A percentile compares a stretch with the other conserved stretches of the same genome.
These are phyloP conservation scores for Adineta ricciae DNA, from an alignment of 2,888 invertebrate species.

Conservation along the genomic window DNA sequence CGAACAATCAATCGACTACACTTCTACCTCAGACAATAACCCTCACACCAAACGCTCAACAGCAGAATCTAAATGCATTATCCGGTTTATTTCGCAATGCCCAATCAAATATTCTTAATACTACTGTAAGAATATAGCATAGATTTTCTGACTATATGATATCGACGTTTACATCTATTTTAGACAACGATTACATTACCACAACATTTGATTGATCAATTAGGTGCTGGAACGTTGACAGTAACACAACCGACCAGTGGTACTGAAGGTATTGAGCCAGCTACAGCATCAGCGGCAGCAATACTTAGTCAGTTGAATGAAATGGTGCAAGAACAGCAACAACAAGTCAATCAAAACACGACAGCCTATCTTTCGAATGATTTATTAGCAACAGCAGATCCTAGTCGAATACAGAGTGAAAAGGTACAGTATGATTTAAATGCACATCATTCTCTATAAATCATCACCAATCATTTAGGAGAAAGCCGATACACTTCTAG, in stretches of 20 bases:
- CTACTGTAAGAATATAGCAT: background rate
- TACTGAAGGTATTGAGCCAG: background rate
- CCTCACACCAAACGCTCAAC: background rate
- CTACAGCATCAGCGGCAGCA: background rate
- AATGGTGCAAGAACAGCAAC: background rate
- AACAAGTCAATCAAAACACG: background rate
- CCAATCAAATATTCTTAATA: background rate
- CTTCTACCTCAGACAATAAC: conserved; percentile 14
- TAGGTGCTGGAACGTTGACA: background rate
- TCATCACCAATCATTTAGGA: background rate
- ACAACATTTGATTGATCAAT: conserved; percentile 3
- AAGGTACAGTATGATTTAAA: background rate
- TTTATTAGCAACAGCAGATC: background rate
- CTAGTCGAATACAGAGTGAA: background rate
- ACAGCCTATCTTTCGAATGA: background rate
- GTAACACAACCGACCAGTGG: background rate
- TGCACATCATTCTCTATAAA: no score
- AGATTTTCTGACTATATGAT: no score
- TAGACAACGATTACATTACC: conserved; percentile 10
- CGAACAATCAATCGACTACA: background rate
- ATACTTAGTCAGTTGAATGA: conserved; percentile 20
- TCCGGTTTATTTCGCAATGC: background rate
- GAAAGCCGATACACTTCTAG: background rate
- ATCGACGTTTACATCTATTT: background rate
- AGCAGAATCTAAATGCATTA: background rate